These are phyloP conservation scores for Aphelenchoides bicaudatus DNA, from an alignment of 2,888 invertebrate species.

Conservation along the genomic window DNA sequence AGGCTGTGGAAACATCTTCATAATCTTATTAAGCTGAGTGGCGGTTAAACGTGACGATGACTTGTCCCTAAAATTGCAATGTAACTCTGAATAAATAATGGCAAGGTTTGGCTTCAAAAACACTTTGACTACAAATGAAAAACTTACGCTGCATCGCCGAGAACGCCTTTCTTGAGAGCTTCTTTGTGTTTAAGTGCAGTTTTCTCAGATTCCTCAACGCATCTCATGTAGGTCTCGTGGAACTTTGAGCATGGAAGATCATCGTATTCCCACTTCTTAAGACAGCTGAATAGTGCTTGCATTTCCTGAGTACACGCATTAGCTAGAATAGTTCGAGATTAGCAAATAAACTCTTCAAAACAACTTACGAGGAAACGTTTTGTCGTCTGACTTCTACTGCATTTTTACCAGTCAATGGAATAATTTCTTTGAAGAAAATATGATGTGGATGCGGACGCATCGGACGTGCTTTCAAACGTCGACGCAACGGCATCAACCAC, in stretches of 20 bases:
- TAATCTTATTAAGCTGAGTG: slow-evolving; percentile 52
- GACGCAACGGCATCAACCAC: no score
- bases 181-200: slow-evolving; percentile 43
- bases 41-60: no score
- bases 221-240: slow-evolving; percentile 48
- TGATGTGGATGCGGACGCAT: slow-evolving; percentile 20
- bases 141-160: slow-evolving; percentile 45
- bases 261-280: slow-evolving; percentile 59
- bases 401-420: slow-evolving; percentile 49
- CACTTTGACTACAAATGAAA: no score
- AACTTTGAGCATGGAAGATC: slow-evolving; percentile 50
- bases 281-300: slow-evolving; percentile 54
- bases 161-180: slow-evolving; percentile 47
- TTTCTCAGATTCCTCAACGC: slow-evolving; percentile 43
- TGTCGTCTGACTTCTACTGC: slow-evolving; percentile 36
- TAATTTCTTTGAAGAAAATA: slow-evolving; percentile 42
- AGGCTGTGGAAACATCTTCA: slow-evolving; percentile 54
- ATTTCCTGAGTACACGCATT: slow-evolving; percentile 56
- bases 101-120: no score
- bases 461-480: slow-evolving; percentile 6
- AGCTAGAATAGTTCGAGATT: no score
- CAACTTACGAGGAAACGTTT: no score
- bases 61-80: no score
- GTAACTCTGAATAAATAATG: no score
- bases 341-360: no score